Evolutionary conservation across 2,113 vertebrate genomes (phyloP), one percentile per base, ranked within the genome.

Genomic region (Anolis sagrei): DNA sequence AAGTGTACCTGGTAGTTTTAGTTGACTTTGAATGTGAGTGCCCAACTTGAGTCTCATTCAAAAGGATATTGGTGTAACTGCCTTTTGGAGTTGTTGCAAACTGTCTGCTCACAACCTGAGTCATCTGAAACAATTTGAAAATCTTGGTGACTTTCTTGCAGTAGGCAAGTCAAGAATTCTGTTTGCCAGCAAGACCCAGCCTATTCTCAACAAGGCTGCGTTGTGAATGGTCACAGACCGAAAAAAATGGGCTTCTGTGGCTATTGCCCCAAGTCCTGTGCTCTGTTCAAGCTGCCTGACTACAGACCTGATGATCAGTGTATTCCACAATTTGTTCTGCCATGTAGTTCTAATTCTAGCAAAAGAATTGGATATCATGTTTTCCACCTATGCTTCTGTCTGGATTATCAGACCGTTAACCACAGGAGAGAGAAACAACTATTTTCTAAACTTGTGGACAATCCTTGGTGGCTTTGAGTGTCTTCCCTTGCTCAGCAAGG

Each of bases 261-360:
- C 76, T 81, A 91, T 94, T 90, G 0, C 91, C 92, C 90, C 93
- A 93, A 93, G 93, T 95, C 93, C 93, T 91, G 91, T 92, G 92
- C 94, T 94, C 93, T 93, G 51, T 48, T 79, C 11, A n/a, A 89
- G 88, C 64, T 90, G 27, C 74, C 81, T 92, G 89, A 88, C 34
- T 84, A 86, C 91, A 92, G 82, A 87, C 90, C 94, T 93, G 86
- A 89, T 89, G 89, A 89, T 90, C 89, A 88, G 25, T 93, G 32
- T 92, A 77, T 94, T 90, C 90, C 91, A 93, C 91, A 86, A 92
- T 92, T 93, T 86, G 92, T 95, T 72, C 94, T 93, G 92, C 91
- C 91, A 93, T 94, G 87, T 92, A 94, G 93, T 88, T 94, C 93
- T 93, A 93, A 93, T 95, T 94, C 94, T 94, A 94, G 91, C 91